These are phyloP conservation scores for Tiliqua scincoides DNA, from an alignment of 2,113 vertebrate genomes.

Conservation along the genomic window DNA sequence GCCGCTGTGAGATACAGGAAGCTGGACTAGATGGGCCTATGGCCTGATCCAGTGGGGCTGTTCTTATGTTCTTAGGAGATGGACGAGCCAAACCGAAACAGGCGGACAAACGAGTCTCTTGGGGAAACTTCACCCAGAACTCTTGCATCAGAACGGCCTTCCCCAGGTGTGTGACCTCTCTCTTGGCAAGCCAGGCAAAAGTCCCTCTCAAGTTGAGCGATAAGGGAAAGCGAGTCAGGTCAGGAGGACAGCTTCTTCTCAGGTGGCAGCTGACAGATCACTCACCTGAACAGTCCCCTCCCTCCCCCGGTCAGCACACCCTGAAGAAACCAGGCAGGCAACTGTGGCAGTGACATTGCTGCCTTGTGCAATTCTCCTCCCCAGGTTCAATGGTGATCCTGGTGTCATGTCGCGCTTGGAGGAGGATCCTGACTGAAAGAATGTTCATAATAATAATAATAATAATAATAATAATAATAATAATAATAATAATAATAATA, in stretches of 20 bases:
- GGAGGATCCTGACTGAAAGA: too few species aligned
- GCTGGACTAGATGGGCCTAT: too few species aligned
- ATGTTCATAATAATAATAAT: too few species aligned
- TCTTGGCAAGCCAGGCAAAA: not conserved
- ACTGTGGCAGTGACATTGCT: not conserved
- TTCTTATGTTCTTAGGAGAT: too few species aligned
- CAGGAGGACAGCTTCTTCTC: not conserved
- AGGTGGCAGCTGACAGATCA: not conserved
- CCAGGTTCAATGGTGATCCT: not conserved
- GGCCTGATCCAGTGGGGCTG: too few species aligned
- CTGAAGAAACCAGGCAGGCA: not conserved
- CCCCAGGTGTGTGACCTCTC: not conserved
- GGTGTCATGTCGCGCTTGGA: too few species aligned
- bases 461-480: too few species aligned
- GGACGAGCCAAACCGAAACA: not conserved
- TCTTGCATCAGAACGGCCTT: not conserved
- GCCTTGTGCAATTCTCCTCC: not conserved
- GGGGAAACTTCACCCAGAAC: not conserved
- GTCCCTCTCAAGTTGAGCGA: conserved; percentile 13
- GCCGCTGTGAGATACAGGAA: too few species aligned
- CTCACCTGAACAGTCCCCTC: not conserved
- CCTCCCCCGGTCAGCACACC: not conserved
- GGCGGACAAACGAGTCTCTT: not conserved
- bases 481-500: too few species aligned
- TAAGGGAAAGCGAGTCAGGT: not conserved